Evolutionary conservation across 2,888 invertebrate species (phyloP).

Genomic region (Drosophila bunnanda): DNA sequence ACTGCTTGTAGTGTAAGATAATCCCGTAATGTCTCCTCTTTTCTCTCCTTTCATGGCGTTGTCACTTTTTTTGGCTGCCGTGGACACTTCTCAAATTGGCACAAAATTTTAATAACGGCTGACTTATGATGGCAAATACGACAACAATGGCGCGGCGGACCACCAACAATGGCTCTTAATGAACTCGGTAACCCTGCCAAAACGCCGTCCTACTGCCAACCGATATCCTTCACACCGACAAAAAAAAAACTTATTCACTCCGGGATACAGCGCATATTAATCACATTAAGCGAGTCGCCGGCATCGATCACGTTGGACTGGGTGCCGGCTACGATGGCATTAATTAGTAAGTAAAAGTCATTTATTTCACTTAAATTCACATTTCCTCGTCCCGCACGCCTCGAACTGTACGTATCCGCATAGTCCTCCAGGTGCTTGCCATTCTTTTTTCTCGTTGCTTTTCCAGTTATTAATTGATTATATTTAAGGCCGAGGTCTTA

Average conservation of each 20-base stretch:
- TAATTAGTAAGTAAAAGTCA: constrained; percentile 91
- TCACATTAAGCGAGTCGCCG: constrained; percentile 93
- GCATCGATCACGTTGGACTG: constrained; percentile 94
- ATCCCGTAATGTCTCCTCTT: constrained; percentile 17
- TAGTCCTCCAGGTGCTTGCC: constrained; percentile 59
- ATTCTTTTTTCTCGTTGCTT: constrained; percentile 26
- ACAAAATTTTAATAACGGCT: constrained; percentile 73
- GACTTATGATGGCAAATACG: constrained; percentile 56
- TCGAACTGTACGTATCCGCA: constrained; percentile 14
- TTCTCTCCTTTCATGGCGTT: constrained; percentile 54
- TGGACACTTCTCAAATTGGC: constrained; percentile 71
- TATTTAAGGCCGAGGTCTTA: constrained; percentile 74
- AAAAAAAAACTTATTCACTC: constrained; percentile 10
- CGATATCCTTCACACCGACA: constrained; percentile 54
- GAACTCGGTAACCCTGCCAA: constrained; percentile 47
- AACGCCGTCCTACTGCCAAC: constrained; percentile 33
- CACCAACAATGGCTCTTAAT: constrained; percentile 48
- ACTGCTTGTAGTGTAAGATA: constrained; percentile 3
- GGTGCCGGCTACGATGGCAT: constrained; percentile 96
- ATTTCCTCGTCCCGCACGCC: constrained; percentile 62
- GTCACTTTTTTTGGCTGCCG: constrained; percentile 27
- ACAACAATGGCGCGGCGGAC: constrained; percentile 34
- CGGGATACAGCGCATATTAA: constrained; percentile 91
- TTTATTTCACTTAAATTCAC: constrained; percentile 81
- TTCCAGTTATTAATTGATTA: constrained; percentile 81